Evolutionary conservation across 2,888 invertebrate genomes (phyloP), one percentile per base, ranked within the genome.

Genomic region (Mythimna ferrago): DNA sequence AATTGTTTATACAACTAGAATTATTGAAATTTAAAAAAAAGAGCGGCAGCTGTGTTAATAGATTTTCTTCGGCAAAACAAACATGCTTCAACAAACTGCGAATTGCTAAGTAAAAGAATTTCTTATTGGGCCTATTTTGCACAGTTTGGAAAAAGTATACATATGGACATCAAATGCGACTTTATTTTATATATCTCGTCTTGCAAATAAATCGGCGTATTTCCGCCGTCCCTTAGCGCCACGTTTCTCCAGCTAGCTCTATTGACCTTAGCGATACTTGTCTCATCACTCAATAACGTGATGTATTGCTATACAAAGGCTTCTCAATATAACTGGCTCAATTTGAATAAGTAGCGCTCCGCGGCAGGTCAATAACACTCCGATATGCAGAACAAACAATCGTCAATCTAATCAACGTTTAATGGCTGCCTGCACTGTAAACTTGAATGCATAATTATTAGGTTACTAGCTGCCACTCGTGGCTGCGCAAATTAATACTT

Each of bases 291-390:
- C 54, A 77, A 71, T 77, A 71, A 58, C 16, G 63, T 48, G 21
- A 38, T 53, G 26, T 21, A 56, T 32, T 56, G 21, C n/a, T 73
- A 44, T 72, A 65, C 54, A 61, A 71, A 53, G 48, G 53, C 63
- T 73, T 70, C 68, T 65, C 41, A 70, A 61, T 77, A 58, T 67
- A 57, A 70, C 61, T 66, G 60, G 21, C 51, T 68, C 74, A 73
- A 81, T 78, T 71, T 60, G 57, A 69, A 73, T 65, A 65, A 73
- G 32, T 66, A 58, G 21, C 53, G 65, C 64, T 69, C 62, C 53
- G 78, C 58, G 68, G 44, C 61, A 41, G 58, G 74, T 74, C 78
- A 74, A 63, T 63, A 66, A 74, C 66, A 70, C 32, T 61, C 32
- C 14, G 32, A 62, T 57, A 54, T 57, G 66, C 62, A 66, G 41